Percentiles rank a stretch among this genome's conserved stretches.
Evolutionary conservation across 2,113 vertebrate genomes (phyloP).

Genomic region (Chionodraco myersi): DNA sequence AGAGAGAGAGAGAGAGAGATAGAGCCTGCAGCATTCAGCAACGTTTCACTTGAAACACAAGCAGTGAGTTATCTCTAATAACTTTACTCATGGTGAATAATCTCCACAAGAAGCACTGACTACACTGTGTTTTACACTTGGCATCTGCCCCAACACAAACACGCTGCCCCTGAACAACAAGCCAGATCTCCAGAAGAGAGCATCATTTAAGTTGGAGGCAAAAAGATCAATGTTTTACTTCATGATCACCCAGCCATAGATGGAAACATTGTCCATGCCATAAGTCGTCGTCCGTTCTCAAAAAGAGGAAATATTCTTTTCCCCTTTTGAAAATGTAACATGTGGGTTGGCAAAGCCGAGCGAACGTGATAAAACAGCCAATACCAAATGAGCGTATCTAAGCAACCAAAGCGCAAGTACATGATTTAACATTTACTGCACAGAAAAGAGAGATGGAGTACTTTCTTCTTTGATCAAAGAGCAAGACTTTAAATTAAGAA

Average conservation of each 20-base stretch:
- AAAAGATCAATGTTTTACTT: background rate
- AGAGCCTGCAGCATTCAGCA: slow-evolving; percentile 52
- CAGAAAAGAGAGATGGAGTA: background rate
- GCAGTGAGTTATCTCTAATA: slow-evolving; percentile 71
- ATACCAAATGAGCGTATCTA: slow-evolving; percentile 66
- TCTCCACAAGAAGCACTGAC: slow-evolving; percentile 40
- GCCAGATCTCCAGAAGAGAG: slow-evolving; percentile 1
- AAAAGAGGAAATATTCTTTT: slow-evolving; percentile 1
- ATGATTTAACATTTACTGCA: slow-evolving; percentile 27
- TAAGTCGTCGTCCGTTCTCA: background rate
- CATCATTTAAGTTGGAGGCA: background rate
- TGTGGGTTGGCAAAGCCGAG: slow-evolving; percentile 24
- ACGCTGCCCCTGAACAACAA: background rate
- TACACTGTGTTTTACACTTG: slow-evolving; percentile 30
- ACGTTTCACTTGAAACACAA: slow-evolving; percentile 63
- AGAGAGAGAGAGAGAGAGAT: slow-evolving; percentile 38
- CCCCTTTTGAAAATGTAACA: slow-evolving; percentile 23
- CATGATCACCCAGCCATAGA: background rate
- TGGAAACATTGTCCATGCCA: background rate
- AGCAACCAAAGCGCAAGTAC: slow-evolving; percentile 63
- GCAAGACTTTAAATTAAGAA: background rate
- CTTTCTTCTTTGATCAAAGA: background rate
- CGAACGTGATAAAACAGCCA: slow-evolving; percentile 38
- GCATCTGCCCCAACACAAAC: background rate
- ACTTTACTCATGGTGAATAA: slow-evolving; percentile 68